Percentiles rank a stretch among this genome's conserved stretches.
phyloP scores from a whole-genome alignment of 2,113 vertebrate genomes.

The Jacana jacana region DNA sequence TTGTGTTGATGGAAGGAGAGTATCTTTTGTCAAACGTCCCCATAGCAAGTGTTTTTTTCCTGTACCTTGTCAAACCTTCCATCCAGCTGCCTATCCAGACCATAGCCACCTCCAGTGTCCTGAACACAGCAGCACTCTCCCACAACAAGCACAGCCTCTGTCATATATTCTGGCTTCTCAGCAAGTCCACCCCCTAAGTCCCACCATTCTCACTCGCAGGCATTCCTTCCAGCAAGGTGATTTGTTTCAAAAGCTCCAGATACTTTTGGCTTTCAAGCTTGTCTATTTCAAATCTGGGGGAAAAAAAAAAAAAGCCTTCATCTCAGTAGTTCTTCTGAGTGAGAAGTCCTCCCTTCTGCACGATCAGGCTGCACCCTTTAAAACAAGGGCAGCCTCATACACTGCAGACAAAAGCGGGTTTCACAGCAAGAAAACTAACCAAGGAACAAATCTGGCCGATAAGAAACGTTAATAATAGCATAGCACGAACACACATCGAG shows the following conservation, averaged over 20 bases:
- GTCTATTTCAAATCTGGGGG: neutral
- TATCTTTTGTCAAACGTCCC: neutral
- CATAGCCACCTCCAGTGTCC: neutral
- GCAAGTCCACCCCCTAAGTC: neutral
- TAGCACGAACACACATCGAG: neutral
- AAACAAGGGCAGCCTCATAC: neutral
- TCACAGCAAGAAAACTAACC: neutral
- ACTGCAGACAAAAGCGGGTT: neutral
- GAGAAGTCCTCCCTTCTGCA: neutral
- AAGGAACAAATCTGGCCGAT: neutral
- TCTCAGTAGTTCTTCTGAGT: neutral
- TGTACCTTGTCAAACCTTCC: neutral
- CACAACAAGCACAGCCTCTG: neutral
- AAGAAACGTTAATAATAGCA: neutral
- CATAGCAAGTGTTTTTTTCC: neutral
- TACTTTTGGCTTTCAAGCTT: neutral
- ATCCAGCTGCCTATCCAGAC: neutral
- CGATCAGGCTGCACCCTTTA: neutral
- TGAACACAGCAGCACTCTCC: neutral
- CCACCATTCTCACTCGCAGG: neutral
- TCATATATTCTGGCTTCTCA: neutral
- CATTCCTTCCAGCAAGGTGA: neutral
- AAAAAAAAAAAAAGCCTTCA: too few relatives aligned
- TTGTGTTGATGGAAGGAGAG: neutral
- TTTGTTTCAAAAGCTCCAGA: neutral